Conservation (phyloP, 1,140 invertebrate species). For the Drosophila triauraria region DNA sequence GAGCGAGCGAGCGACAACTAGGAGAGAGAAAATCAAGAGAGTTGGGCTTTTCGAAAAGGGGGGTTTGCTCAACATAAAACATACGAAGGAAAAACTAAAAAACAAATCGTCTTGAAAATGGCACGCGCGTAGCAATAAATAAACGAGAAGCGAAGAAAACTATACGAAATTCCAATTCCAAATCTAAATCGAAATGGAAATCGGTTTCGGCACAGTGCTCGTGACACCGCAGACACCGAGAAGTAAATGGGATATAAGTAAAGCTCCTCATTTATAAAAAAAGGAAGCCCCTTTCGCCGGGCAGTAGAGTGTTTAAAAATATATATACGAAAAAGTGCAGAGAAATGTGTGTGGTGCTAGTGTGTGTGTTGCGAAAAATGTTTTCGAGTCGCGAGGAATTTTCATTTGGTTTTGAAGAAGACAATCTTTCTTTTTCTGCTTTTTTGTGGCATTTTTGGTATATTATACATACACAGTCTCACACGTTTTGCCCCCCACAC, state of each 20-base stretch:
- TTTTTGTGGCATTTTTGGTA: constrained; percentile 65
- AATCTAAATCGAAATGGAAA: constrained; percentile 10
- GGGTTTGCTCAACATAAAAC: constrained; percentile 21
- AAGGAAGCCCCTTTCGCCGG: constrained; percentile 41
- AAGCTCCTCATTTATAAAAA: constrained; percentile 30
- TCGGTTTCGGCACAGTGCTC: constrained; percentile 18
- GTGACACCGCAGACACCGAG: constrained; percentile 30
- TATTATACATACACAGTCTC: constrained; percentile 79
- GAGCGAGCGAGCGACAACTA: constrained; percentile 2
- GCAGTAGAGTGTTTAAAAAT: constrained; percentile 54
- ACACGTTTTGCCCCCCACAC: constrained; percentile 67
- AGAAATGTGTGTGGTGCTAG: constrained; percentile 11
- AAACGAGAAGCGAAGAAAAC: constrained; percentile 30
- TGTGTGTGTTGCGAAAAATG: constrained; percentile 22
- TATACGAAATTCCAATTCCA: neutral
- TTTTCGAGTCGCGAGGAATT: constrained; percentile 58
- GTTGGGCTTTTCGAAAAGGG: constrained; percentile 27
- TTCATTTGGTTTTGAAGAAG: constrained; percentile 60
- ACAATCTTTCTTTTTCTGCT: constrained; percentile 35
- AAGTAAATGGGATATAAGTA: constrained; percentile 51
- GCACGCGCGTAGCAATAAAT: constrained; percentile 75
- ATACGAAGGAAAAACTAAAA: constrained; percentile 23
- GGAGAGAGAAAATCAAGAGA: constrained; percentile 9
- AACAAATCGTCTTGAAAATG: constrained; percentile 57
- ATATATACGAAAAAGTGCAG: constrained; percentile 37